These are phyloP conservation scores for Galagoides demidoff DNA, from an alignment of 2,797 vertebrate genomes.

Conservation along the genomic window DNA sequence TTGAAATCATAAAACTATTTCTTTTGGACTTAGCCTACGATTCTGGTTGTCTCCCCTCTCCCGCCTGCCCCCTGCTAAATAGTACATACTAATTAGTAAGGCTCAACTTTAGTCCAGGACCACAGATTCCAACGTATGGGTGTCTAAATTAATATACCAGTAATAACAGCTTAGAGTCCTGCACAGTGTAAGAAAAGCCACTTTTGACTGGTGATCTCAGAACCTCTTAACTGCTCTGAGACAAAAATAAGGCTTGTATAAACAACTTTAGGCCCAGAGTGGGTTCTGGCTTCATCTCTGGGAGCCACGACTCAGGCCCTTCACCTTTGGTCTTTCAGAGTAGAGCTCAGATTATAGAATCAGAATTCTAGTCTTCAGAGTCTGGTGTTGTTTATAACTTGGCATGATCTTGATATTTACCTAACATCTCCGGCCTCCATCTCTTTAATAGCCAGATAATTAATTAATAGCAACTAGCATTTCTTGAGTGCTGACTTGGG, in stretches of 20 bases:
- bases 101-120: not conserved
- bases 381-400: not conserved
- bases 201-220: not conserved
- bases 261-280: accelerated
- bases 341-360: not conserved
- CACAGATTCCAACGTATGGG: not conserved
- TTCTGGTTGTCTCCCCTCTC: not conserved
- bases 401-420: not conserved
- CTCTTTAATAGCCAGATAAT: not conserved
- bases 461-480: not conserved
- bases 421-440: not conserved
- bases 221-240: not conserved
- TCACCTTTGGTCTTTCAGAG: not conserved
- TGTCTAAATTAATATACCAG: not conserved
- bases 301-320: not conserved
- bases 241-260: not conserved
- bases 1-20: slow-evolving; percentile 51
- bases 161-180: not conserved
- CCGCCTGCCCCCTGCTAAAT: not conserved
- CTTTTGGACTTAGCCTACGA: slow-evolving; percentile 20
- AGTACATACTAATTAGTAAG: slow-evolving; percentile 27
- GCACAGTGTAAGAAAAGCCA: not conserved
- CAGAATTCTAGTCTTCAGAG: not conserved
- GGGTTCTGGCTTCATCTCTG: accelerated
- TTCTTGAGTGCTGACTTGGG: not conserved